Evolutionary conservation across 92 coral and sea anemone species (phyloP).

Genomic region (Galaxea fascicularis): DNA sequence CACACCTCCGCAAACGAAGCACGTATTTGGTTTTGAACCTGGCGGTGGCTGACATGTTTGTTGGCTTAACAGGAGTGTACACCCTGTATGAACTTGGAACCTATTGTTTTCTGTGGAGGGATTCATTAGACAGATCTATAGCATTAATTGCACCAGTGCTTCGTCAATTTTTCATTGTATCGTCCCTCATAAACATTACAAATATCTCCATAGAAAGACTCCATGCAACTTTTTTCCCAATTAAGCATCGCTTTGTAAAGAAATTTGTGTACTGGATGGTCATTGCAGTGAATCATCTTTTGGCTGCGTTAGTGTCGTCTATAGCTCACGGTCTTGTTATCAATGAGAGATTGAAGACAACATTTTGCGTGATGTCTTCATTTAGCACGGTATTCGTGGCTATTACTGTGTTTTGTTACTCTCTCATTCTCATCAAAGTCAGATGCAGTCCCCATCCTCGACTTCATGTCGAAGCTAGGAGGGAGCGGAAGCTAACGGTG

Average conservation of each 20-base stretch:
- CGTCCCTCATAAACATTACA: conserved; percentile 17
- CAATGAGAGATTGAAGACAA: too few relatives aligned
- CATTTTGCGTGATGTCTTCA: neutral
- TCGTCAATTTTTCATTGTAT: neutral
- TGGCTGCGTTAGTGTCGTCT: neutral
- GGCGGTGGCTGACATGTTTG: conserved; percentile 19
- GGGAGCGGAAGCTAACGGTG: conserved; percentile 5
- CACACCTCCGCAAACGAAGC: conserved; percentile 15
- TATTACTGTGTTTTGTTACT: neutral
- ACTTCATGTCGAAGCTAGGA: neutral
- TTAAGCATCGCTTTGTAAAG: conserved; percentile 9
- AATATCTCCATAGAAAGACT: conserved; percentile 17
- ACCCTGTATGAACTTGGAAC: conserved; percentile 18
- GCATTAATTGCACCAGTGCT: neutral
- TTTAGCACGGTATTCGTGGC: neutral
- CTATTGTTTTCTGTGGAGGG: conserved; percentile 12
- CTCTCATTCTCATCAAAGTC: conserved; percentile 12
- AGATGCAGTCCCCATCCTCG: conserved; percentile 19
- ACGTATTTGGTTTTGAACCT: conserved; percentile 3
- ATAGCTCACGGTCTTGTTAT: neutral
- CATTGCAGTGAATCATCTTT: neutral
- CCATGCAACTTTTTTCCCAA: conserved; percentile 3
- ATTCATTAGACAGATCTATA: neutral
- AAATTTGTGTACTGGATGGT: neutral
- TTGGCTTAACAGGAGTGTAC: neutral